phyloP scores from a whole-genome alignment of 2,113 vertebrate species.

The Alligator sinensis region DNA sequence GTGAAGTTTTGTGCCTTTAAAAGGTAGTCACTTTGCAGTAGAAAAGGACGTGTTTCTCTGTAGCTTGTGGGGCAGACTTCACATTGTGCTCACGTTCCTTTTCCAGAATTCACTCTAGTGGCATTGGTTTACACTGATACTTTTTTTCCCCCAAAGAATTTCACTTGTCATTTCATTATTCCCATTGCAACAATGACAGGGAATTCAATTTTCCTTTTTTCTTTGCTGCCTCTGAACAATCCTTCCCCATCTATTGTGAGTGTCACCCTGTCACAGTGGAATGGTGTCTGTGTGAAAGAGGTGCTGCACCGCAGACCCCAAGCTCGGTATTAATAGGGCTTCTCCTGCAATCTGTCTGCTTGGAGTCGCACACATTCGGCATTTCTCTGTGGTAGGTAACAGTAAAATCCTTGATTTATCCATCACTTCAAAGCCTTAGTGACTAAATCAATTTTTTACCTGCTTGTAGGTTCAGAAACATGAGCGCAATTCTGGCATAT shows the following conservation, averaged over 20 bases:
- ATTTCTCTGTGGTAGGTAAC: not conserved
- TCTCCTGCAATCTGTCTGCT: not conserved
- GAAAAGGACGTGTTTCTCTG: not conserved
- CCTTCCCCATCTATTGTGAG: fast-evolving
- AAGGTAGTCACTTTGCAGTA: not conserved
- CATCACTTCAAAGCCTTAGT: not conserved
- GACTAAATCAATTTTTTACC: not conserved
- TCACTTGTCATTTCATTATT: constrained; percentile 34
- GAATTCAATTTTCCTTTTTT: constrained; percentile 32
- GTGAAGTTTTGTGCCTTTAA: not conserved
- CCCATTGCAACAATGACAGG: constrained; percentile 14
- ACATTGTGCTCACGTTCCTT: not conserved
- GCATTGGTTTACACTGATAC: not conserved
- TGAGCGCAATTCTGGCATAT: not conserved
- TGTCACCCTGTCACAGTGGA: not conserved
- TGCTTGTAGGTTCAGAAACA: not conserved
- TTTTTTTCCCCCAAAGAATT: constrained; percentile 7
- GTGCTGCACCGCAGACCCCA: not conserved
- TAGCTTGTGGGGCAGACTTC: not conserved
- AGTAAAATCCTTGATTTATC: constrained; percentile 1
- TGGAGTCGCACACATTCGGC: not conserved
- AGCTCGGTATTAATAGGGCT: constrained; percentile 4
- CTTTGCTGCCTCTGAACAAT: not conserved
- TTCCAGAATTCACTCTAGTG: not conserved
- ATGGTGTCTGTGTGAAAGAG: not conserved